Conservation (phyloP, 1,140 invertebrate genomes). For the Cotesia glomerata region DNA sequence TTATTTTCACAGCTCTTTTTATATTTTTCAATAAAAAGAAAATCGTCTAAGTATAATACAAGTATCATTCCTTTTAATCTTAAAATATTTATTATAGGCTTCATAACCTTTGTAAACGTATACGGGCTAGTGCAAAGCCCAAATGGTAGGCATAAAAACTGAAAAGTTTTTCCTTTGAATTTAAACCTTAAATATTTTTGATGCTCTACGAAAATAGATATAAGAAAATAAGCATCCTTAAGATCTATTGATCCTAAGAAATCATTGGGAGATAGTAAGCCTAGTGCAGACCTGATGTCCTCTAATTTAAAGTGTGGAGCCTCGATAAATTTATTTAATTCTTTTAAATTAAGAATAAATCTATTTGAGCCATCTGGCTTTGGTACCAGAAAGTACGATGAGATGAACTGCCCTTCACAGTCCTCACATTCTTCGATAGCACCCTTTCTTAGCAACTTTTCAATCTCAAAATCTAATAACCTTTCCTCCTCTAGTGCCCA, state of each 20-base stretch:
- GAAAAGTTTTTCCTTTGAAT: slow-evolving; percentile 27
- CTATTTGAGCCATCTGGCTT: slow-evolving; percentile 46
- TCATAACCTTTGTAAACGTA: slow-evolving; percentile 38
- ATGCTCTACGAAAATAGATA: slow-evolving; percentile 30
- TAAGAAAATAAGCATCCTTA: slow-evolving; percentile 34
- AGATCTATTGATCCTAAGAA: slow-evolving; percentile 31
- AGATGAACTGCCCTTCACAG: slow-evolving; percentile 29
- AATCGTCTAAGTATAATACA: slow-evolving; percentile 24
- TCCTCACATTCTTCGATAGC: slow-evolving; percentile 27
- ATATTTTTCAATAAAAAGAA: slow-evolving; percentile 14
- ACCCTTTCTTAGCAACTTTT: slow-evolving; percentile 31
- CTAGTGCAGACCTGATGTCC: slow-evolving; percentile 21
- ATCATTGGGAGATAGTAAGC: background rate
- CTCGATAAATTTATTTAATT: slow-evolving; percentile 31
- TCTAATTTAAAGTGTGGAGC: slow-evolving; percentile 34
- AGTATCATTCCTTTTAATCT: slow-evolving; percentile 7
- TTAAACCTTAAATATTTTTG: slow-evolving; percentile 37
- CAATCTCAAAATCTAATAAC: slow-evolving; percentile 10
- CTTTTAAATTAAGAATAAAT: slow-evolving; percentile 38
- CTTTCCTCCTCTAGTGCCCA: slow-evolving; percentile 21
- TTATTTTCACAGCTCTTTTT: slow-evolving; percentile 19
- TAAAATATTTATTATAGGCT: slow-evolving; percentile 31
- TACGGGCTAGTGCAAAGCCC: slow-evolving; percentile 33
- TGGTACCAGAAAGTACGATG: slow-evolving; percentile 54
- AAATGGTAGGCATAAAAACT: slow-evolving; percentile 35